These are phyloP conservation scores for Dendrocincla fuliginosa DNA, from an alignment of 2,797 vertebrate genomes.

Conservation along the genomic window DNA sequence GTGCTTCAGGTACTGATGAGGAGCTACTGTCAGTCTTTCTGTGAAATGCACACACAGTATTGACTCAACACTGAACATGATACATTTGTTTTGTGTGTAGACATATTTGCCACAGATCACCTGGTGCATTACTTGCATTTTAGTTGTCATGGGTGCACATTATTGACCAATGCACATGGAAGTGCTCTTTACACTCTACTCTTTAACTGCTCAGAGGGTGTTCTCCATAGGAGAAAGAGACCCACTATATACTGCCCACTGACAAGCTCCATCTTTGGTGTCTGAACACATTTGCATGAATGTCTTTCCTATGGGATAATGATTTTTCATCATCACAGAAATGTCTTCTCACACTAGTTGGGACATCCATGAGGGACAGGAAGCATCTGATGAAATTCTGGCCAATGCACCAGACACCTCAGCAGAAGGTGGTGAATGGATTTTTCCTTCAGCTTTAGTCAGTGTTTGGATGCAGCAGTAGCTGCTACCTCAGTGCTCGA, in stretches of 20 bases:
- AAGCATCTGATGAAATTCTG: background rate
- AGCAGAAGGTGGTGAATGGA: background rate
- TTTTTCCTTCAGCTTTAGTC: background rate
- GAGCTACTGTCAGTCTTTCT: background rate
- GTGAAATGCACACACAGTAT: background rate
- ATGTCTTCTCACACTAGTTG: background rate
- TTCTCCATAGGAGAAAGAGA: background rate
- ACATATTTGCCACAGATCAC: background rate
- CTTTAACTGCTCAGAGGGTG: background rate
- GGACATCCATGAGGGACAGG: fast-evolving
- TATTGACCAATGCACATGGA: background rate
- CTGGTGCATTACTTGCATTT: background rate
- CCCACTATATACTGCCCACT: background rate
- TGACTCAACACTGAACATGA: fast-evolving
- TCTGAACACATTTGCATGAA: background rate
- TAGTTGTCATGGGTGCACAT: background rate
- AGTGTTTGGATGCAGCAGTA: background rate
- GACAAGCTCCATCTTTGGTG: background rate
- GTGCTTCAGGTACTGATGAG: background rate
- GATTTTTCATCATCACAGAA: background rate
- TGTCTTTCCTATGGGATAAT: background rate
- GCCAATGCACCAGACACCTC: fast-evolving
- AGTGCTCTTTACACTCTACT: background rate
- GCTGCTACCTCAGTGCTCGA: background rate
- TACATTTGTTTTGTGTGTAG: background rate